Evolutionary conservation across 2,888 invertebrate species (phyloP).

Genomic region (Agrenia bidenticulata): DNA sequence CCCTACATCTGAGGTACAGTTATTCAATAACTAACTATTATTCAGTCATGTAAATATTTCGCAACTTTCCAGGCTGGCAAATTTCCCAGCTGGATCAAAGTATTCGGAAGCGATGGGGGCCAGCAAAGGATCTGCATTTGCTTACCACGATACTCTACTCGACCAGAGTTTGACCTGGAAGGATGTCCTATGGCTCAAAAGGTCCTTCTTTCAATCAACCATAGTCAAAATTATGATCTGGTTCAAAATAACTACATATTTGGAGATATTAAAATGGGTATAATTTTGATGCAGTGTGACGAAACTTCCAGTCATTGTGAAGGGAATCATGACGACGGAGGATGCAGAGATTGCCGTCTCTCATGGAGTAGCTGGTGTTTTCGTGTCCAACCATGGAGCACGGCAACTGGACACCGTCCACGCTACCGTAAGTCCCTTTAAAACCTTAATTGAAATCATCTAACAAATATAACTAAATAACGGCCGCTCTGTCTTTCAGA

Average conservation of each 20-base stretch:
- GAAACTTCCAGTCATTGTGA: constrained; percentile 75
- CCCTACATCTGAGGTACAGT: constrained; percentile 70
- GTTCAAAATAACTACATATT: too few species aligned
- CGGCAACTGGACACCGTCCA: constrained; percentile 84
- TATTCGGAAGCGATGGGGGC: constrained; percentile 58
- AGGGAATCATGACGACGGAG: constrained; percentile 82
- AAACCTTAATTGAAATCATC: not conserved
- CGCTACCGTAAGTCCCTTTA: constrained; percentile 65
- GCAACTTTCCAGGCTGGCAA: constrained; percentile 68
- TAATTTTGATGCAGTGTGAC: too few species aligned
- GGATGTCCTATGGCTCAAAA: constrained; percentile 82
- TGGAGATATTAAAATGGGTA: too few species aligned
- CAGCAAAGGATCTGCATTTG: constrained; percentile 70
- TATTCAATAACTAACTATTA: not conserved
- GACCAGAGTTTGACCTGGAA: constrained; percentile 81
- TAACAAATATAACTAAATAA: not conserved
- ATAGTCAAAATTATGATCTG: constrained; percentile 3
- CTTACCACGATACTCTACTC: constrained; percentile 73
- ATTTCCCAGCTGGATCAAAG: constrained; percentile 66
- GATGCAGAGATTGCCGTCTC: constrained; percentile 77
- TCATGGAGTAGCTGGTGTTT: constrained; percentile 73
- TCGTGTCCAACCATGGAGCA: constrained; percentile 93
- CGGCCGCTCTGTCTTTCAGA: too few species aligned
- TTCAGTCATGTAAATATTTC: too few species aligned
- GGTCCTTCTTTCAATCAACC: constrained; percentile 56